These are phyloP conservation scores for Eristalis tenax DNA, from an alignment of 2,888 invertebrate species.

Conservation along the genomic window DNA sequence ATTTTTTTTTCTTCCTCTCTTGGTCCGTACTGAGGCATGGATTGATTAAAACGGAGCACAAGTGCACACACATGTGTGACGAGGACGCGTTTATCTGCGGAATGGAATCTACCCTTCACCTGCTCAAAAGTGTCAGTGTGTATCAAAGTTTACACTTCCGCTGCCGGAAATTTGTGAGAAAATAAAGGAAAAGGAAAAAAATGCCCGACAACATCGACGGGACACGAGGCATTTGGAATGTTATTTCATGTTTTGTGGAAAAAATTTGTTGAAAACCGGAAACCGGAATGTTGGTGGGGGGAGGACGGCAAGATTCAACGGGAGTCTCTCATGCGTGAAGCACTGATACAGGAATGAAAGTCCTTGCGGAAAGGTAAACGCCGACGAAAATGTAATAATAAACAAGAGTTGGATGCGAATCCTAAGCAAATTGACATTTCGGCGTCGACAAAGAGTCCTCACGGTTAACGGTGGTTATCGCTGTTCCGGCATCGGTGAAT, in stretches of 20 bases:
- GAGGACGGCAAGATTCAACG: constrained; percentile 53
- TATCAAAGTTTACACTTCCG: constrained; percentile 71
- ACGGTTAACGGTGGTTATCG: constrained; percentile 28
- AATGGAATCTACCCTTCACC: constrained; percentile 68
- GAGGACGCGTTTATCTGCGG: constrained; percentile 51
- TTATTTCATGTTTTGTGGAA: not conserved
- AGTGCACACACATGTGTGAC: constrained; percentile 28
- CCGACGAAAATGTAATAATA: constrained; percentile 59
- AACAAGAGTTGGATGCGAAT: constrained; percentile 52
- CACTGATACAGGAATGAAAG: constrained; percentile 62
- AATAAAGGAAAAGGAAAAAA: not conserved
- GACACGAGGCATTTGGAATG: constrained; percentile 7
- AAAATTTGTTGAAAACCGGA: constrained; percentile 27
- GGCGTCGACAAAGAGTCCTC: constrained; percentile 26
- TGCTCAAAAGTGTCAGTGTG: constrained; percentile 65
- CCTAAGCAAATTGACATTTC: constrained; percentile 68
- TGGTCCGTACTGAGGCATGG: constrained; percentile 7
- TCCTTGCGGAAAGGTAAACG: constrained; percentile 47
- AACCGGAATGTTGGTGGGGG: constrained; percentile 5
- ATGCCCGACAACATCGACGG: not conserved
- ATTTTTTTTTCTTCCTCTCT: constrained; percentile 8
- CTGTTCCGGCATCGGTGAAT: constrained; percentile 30
- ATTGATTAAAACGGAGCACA: constrained; percentile 67
- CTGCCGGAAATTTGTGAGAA: constrained; percentile 60
- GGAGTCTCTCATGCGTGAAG: constrained; percentile 65